Evolutionary conservation across 2,113 vertebrate species (phyloP).

Genomic region (Pseudopodoces humilis): DNA sequence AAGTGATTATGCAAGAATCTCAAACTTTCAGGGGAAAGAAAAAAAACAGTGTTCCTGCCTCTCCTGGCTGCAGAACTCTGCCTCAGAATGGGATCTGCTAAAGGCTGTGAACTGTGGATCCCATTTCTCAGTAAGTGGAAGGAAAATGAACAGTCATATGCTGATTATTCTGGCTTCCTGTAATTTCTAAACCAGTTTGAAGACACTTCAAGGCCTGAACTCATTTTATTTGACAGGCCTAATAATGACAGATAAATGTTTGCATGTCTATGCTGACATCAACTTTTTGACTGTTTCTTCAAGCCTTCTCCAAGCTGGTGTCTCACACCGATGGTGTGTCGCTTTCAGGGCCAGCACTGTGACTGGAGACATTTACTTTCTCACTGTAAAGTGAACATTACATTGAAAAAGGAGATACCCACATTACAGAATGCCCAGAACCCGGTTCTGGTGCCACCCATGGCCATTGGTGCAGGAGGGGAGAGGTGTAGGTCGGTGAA

Average conservation of each 20-base stretch:
- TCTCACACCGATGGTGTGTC: accelerated
- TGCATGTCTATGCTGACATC: not conserved
- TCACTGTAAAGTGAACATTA: not conserved
- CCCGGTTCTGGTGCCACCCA: not conserved
- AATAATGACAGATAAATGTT: not conserved
- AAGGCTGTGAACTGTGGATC: not conserved
- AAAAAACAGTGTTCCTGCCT: not conserved
- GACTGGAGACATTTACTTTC: not conserved
- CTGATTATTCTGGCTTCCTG: not conserved
- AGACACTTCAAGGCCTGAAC: not conserved
- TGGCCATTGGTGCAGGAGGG: not conserved
- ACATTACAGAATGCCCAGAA: not conserved
- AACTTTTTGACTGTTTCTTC: not conserved
- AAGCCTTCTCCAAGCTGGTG: not conserved
- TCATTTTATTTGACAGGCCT: not conserved
- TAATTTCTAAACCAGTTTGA: not conserved
- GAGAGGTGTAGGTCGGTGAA: not conserved
- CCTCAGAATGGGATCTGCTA: not conserved
- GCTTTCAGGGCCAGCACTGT: accelerated
- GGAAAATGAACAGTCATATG: not conserved
- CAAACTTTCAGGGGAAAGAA: not conserved
- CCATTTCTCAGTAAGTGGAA: not conserved
- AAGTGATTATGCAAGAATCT: not conserved
- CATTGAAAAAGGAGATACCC: not conserved
- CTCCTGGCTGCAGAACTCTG: not conserved